Conservation (phyloP, 1,140 invertebrate species). For the Cyphomyrmex costatus region DNA sequence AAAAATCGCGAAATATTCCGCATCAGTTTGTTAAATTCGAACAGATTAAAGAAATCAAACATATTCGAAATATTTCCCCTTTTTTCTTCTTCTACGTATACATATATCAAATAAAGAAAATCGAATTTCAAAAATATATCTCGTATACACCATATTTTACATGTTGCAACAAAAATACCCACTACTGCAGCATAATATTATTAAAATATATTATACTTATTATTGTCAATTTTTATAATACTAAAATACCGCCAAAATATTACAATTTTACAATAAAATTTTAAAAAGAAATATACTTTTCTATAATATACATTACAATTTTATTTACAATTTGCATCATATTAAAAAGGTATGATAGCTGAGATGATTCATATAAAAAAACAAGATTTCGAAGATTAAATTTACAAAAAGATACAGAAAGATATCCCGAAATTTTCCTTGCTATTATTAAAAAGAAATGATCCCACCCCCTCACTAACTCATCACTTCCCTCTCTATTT, state of each 20-base stretch:
- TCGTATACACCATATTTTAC: neutral
- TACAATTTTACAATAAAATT: constrained; percentile 1
- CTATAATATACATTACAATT: neutral
- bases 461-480: too few relatives aligned
- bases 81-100: neutral
- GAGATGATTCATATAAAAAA: too few relatives aligned
- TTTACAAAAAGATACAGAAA: too few relatives aligned
- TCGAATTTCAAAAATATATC: neutral
- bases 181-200: neutral
- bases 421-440: too few relatives aligned
- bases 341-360: too few relatives aligned
- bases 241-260: neutral
- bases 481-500: too few relatives aligned
- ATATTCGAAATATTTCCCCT: neutral
- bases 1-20: neutral
- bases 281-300: neutral
- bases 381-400: too few relatives aligned
- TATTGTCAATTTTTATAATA: neutral
- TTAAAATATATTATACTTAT: neutral
- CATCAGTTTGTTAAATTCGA: neutral
- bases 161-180: neutral
- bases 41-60: neutral
- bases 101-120: neutral
- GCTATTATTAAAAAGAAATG: too few relatives aligned
- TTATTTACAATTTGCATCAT: neutral